These are phyloP conservation scores for Mechanitis mazaeus DNA, from an alignment of 2,888 invertebrate species.

Conservation along the genomic window DNA sequence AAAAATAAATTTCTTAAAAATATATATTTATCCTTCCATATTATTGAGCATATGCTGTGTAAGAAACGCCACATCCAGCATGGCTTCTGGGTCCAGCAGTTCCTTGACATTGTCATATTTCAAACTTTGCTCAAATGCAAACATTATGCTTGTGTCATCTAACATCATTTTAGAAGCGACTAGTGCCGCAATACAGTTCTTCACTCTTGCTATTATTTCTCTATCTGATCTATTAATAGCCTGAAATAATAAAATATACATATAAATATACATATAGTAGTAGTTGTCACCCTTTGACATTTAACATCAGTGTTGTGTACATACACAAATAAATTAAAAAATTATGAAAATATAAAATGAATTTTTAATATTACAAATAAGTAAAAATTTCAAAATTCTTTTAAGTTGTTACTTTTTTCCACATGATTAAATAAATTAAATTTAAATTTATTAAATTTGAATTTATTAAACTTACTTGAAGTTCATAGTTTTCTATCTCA, in stretches of 20 bases:
- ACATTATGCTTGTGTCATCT: constrained; percentile 93
- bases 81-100: constrained; percentile 88
- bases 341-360: no score
- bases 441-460: no score
- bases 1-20: constrained; percentile 10
- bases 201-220: constrained; percentile 90
- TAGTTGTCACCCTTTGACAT: no score
- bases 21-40: constrained; percentile 48
- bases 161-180: constrained; percentile 92
- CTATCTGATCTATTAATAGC: constrained; percentile 83
- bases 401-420: no score
- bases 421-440: no score
- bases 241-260: constrained; percentile 51
- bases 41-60: constrained; percentile 83
- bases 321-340: no score
- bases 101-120: constrained; percentile 86
- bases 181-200: constrained; percentile 92
- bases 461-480: constrained; percentile 40
- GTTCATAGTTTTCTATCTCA: constrained; percentile 44
- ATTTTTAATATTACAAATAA: no score
- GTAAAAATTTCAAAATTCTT: no score
- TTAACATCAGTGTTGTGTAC: no score
- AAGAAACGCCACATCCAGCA: constrained; percentile 87
- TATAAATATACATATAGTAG: no score
- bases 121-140: constrained; percentile 92